Evolutionary conservation across 1,140 invertebrate genomes (phyloP), one percentile per base, ranked within the genome.

Genomic region (Charaxes varanes): DNA sequence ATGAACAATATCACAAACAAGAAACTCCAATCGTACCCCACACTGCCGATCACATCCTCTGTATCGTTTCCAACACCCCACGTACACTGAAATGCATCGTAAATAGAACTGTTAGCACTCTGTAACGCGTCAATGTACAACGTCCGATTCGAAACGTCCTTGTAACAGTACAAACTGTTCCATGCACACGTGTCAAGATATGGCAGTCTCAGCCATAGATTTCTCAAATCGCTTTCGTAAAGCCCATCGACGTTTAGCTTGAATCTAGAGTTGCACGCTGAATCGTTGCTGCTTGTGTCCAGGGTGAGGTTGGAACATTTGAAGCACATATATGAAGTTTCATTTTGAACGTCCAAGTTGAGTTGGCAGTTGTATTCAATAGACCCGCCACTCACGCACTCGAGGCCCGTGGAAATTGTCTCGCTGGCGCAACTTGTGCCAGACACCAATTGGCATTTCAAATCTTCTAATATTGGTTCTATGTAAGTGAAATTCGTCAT

Each of bases 1-100:
- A 97, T 95, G 61, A 96, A 93, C 53, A 94, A 86, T 36, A 93
- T 86, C 13, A 92, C 89, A 70, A 93, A 91, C 7, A 94, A 73
- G 62, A 92, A 93, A 60, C 88, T 89, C 92, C 92, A 94, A 56
- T 93, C 90, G 62, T 89, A 90, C 26, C 80, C 57, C 26, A 49
- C 62, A 53, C 41, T 53, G 26, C 41, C 36, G 4, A 59, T 22
- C 8, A 40, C 41, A 12, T 47, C 55, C 4, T 33, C 35, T 4
- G 61, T 61, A 24, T 38, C 40, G 47, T 74, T 74, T n/a, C 47
- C 53, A 34, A 50, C 55, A 26, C 62, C 61, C 58, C 66, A 80
- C 28, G 32, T 67, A 62, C 80, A 84, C 44, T 69, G 68, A 58
- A 73, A 65, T 46, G 31, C 65, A 15, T 61, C 23, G 11, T 51